A percentile compares a stretch with the other conserved stretches of the same genome.
Evolutionary conservation across 2,113 vertebrate genomes (phyloP).

Genomic region (Mohoua ochrocephala): DNA sequence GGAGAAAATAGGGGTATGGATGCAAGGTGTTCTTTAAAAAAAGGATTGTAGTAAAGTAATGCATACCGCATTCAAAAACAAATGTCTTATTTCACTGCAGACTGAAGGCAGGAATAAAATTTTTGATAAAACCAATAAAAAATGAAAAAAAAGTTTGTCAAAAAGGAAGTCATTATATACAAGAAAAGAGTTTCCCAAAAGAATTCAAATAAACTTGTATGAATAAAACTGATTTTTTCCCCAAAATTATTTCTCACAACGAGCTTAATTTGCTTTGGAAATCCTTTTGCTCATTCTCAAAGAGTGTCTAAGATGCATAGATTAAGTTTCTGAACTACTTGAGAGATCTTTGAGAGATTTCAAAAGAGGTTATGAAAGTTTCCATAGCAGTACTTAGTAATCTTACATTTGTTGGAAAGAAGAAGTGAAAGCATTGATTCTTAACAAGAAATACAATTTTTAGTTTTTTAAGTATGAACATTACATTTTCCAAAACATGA

Average conservation of each 20-base stretch:
- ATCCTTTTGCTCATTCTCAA: not conserved
- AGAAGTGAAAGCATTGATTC: not conserved
- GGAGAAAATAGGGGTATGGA: not conserved
- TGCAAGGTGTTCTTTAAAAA: not conserved
- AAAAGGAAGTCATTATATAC: not conserved
- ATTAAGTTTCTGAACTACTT: not conserved
- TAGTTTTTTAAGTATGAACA: not conserved
- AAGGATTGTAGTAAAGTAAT: not conserved
- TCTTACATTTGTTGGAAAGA: not conserved
- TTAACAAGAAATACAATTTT: not conserved
- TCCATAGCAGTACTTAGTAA: not conserved
- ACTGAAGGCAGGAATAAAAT: not conserved
- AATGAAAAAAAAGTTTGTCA: not conserved
- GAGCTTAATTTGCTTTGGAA: not conserved
- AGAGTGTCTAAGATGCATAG: not conserved
- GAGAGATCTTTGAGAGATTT: not conserved
- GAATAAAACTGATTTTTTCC: rapidly evolving
- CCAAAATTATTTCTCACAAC: not conserved
- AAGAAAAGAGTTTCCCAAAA: not conserved
- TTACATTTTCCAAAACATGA: not conserved
- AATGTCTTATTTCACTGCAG: not conserved
- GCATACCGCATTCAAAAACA: not conserved
- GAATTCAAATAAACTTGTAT: not conserved
- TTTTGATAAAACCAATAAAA: not conserved
- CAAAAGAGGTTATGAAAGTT: not conserved